Evolutionary conservation across 2,888 invertebrate species (phyloP).

Genomic region (Cerceris rybyensis): DNA sequence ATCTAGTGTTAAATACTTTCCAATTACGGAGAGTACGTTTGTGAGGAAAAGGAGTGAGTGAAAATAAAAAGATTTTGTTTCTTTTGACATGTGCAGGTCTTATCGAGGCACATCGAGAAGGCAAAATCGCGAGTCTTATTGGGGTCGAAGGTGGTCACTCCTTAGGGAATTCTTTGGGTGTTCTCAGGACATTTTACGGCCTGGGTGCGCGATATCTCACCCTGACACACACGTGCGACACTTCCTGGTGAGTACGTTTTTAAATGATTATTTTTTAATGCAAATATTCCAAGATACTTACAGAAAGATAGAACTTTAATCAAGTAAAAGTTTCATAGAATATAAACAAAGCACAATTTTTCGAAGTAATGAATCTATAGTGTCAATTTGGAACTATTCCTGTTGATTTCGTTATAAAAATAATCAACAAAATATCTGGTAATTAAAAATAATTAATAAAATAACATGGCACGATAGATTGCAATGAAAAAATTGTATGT

Average conservation of each 20-base stretch:
- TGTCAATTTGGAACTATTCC: no score
- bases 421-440: no score
- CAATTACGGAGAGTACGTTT: not conserved
- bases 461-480: no score
- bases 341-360: not conserved
- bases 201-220: constrained; percentile 95
- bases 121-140: constrained; percentile 93
- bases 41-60: not conserved
- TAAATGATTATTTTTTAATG: not conserved
- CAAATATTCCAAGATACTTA: no score
- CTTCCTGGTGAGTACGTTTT: constrained; percentile 87
- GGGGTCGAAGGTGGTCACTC: constrained; percentile 97
- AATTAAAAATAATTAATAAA: no score
- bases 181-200: constrained; percentile 93
- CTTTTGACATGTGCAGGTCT: constrained; percentile 84
- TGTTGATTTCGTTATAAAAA: no score
- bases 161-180: constrained; percentile 93
- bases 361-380: no score
- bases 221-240: constrained; percentile 95
- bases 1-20: no score
- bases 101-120: constrained; percentile 86
- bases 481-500: no score
- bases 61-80: not conserved
- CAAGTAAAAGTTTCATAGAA: not conserved
- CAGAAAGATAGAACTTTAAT: no score